Conservation (phyloP, 2,888 invertebrate genomes). For the Leptopterna dolabrata region DNA sequence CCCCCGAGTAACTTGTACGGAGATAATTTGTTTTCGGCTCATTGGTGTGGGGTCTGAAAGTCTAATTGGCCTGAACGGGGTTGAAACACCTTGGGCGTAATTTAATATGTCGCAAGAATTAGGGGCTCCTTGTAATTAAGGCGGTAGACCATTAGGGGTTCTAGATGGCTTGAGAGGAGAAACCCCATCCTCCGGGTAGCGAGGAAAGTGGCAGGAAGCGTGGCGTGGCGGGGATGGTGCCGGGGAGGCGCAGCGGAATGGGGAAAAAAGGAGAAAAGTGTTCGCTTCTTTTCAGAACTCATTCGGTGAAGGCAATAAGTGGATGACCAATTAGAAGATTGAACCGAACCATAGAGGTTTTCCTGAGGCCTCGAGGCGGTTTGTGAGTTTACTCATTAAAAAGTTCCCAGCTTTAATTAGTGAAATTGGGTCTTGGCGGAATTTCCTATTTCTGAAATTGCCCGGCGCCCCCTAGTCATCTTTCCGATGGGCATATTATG, state of each 20-base stretch:
- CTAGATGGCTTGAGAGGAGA: conserved; percentile 25
- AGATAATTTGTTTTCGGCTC: conserved; percentile 47
- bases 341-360: neutral
- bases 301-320: conserved; percentile 47
- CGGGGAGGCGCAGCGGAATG: too few species aligned
- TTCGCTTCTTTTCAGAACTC: conserved; percentile 36
- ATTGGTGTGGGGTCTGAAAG: conserved; percentile 21
- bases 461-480: neutral
- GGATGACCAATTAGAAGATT: conserved; percentile 54
- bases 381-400: conserved; percentile 42
- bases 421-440: neutral
- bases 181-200: neutral
- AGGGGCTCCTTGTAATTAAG: conserved; percentile 48
- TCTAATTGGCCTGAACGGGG: conserved; percentile 54
- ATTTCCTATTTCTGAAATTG: neutral
- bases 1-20: neutral
- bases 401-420: conserved; percentile 32
- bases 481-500: neutral
- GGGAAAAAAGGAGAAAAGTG: neutral
- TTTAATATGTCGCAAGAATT: conserved; percentile 56
- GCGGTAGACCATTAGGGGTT: conserved; percentile 48
- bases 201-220: neutral
- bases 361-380: neutral
- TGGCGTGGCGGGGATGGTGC: too few species aligned
- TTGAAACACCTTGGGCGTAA: conserved; percentile 56